Evolutionary conservation across 2,888 invertebrate species (phyloP), one percentile per base, ranked within the genome.

Genomic region (Alcis repandata): DNA sequence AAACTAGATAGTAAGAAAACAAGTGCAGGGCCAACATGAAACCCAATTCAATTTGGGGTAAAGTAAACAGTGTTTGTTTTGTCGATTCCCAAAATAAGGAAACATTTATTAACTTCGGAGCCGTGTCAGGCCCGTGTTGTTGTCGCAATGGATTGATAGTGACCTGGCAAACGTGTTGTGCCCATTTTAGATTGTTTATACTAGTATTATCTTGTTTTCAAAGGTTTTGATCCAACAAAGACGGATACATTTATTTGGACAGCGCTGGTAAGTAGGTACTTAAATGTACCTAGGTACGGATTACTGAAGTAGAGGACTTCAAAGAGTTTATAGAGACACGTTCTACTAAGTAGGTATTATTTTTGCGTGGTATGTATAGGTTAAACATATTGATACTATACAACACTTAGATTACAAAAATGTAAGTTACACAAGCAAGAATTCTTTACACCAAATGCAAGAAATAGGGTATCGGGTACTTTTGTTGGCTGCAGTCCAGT

Each of bases 81-180:
- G 69, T 59, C 53, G 68, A 65, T 68, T 63, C 52, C 48, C 51
- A 38, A 57, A 70, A 70, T 68, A 67, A 59, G 54, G 57, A 62
- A 67, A 63, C 41, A 52, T 67, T 48, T 49, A 59, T 59, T 52
- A 38, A 53, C 59, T 75, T 51, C 38, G 52, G 36, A 45, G 15
- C 36, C 32, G 48, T 51, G 60, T 59, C 58, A 49, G 48, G 36
- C 32, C 51, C 36, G 48, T 52, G 56, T 60, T 63, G 63, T 60
- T 38, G 46, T 48, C 54, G 45, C 43, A 36, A 38, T 15, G 68
- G 70, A 70, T 70, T 68, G 65, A 70, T 70, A 65, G 60, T 65
- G 58, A 41, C 38, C 43, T 53, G 60, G 41, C 60, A 59, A 61
- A 64, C 53, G 52, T 59, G 61, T 52, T 52, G 38, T 49, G 52